Base-by-base conservation (phyloP, 2,113 vertebrate genomes). In the Eublepharis macularius region DNA sequence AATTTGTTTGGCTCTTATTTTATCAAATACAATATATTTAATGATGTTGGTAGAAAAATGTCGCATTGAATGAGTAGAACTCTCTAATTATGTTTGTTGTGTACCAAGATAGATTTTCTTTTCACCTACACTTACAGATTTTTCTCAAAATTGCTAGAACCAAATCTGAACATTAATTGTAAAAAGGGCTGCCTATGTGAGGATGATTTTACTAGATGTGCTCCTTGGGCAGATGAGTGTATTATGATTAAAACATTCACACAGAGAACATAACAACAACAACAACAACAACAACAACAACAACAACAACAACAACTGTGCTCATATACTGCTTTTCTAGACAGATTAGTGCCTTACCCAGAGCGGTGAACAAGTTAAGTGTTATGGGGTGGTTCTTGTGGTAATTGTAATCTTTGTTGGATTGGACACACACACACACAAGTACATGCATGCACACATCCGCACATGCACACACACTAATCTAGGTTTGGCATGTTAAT, bases 11-110 rank as follows among this genome's bases (percentile, higher is more conserved):
- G 73, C 80, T 83, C 70, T 80, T 5, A 39, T 3, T 65, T 92
- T 93, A 84, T 81, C 13, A 74, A 87, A 19, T 83, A 63, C 78
- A 90, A 81, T 76, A 81, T 54, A 34, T 34, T 75, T 51, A 65
- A 47, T 6, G 21, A 4, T 29, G 77, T 5, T 19, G 19, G 1
- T 10, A 81, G 41, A 32, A 47, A 66, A 80, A 10, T n/a, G 17
- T n/a, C 45, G 63, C 16, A 34, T 2, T 47, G 78, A 80, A 34
- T 34, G 7, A 34, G n/a, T 2, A 34, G 32, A 19, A 36, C 17
- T 47, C 45, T 19, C 41, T 68, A 68, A 47, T 80, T 80, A 47
- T 74, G 26, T 45, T 74, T 66, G 19, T 21, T 66, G 43, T 47
- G 32, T 24, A 74, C 24, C 39, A 41, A 45, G 43, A 49, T 65